Base-by-base conservation (phyloP, 2,888 invertebrate species). In the Asteroscopus sphinx region DNA sequence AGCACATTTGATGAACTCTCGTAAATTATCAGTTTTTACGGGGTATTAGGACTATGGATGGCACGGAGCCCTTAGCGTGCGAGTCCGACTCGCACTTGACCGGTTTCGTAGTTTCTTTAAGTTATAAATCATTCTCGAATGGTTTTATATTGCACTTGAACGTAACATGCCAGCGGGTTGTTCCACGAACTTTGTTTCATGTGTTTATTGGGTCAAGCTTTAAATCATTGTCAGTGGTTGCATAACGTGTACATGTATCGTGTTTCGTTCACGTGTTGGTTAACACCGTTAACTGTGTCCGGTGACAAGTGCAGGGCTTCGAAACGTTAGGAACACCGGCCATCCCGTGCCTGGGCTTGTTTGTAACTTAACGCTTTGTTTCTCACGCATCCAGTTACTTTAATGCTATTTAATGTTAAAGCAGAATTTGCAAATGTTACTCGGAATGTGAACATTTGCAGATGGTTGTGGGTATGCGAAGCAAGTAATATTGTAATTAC, bases 321-420 rank as follows among this genome's bases (percentile, higher is more conserved):
- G 74, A 68, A 67, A 64, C 65, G 48, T 61, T 60, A 63, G 39
- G 48, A 67, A 56, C 63, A 59, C 68, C 60, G 73, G 59, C 62
- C 79, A 74, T 80, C 79, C 73, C 72, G 68, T 71, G 62, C 55
- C 65, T 53, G 59, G 63, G 59, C 78, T 77, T 75, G 80, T 78
- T 77, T 76, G 83, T 81, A 83, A 84, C 79, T 74, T 72, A 77
- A 81, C 67, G 75, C 80, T 79, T 80, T 79, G 81, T 80, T 85
- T 86, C 85, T 80, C 83, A 85, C 84, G 85, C 80, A 70, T 83
- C 79, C 56, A 65, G 69, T 83, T 81, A 78, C 80, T 64, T 73
- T 76, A 75, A 77, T 65, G 72, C 67, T 62, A 79, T 79, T 76
- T 79, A 76, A 77, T 75, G 70, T 77, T 59, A 63, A 67, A 61